Evolutionary conservation across 2,888 invertebrate genomes (phyloP).

Genomic region (Ryuthela nishihirai): DNA sequence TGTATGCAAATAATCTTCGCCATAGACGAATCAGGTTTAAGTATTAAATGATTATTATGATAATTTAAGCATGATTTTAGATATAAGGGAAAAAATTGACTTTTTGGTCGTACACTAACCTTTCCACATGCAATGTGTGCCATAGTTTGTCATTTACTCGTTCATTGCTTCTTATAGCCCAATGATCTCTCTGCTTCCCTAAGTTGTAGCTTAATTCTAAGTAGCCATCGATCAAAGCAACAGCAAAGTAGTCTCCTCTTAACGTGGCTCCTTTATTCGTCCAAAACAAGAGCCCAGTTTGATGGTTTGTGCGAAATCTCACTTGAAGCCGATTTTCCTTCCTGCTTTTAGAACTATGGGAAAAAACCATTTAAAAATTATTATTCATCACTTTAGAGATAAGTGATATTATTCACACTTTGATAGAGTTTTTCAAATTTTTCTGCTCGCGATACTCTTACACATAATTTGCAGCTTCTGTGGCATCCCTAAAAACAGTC

Average conservation of each 20-base stretch:
- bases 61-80: background rate
- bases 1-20: too few species aligned
- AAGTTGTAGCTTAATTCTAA: slow-evolving; percentile 67
- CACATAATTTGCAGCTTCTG: too few species aligned
- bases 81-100: background rate
- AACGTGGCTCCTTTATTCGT: slow-evolving; percentile 64
- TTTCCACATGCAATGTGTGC: slow-evolving; percentile 66
- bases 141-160: slow-evolving; percentile 70
- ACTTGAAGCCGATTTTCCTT: slow-evolving; percentile 69
- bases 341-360: slow-evolving; percentile 62
- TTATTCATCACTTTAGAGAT: too few species aligned
- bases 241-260: slow-evolving; percentile 66
- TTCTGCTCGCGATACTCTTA: too few species aligned
- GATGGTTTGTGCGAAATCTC: slow-evolving; percentile 63
- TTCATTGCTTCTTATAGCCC: slow-evolving; percentile 52
- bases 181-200: slow-evolving; percentile 58
- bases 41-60: too few species aligned
- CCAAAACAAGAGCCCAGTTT: slow-evolving; percentile 69
- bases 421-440: too few species aligned
- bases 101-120: slow-evolving; percentile 46
- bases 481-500: too few species aligned
- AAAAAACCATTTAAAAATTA: too few species aligned
- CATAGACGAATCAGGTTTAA: too few species aligned
- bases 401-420: too few species aligned
- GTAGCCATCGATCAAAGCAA: slow-evolving; percentile 66